These are phyloP conservation scores for Takifugu rubripes DNA, from an alignment of 2,797 vertebrate genomes.

Conservation along the genomic window DNA sequence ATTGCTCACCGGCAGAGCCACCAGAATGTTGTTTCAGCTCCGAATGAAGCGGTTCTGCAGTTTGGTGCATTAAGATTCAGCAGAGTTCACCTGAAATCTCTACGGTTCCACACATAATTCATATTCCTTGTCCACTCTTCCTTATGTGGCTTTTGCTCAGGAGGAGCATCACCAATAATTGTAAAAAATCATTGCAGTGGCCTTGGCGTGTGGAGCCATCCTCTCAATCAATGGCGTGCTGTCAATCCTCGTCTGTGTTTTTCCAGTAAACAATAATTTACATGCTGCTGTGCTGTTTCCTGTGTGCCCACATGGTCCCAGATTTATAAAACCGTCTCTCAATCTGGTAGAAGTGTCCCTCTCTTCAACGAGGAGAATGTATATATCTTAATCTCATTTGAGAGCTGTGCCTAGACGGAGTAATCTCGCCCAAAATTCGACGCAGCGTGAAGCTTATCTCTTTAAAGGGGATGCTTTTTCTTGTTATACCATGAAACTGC, in stretches of 20 bases:
- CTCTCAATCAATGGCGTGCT: conserved; percentile 71
- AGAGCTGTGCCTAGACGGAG: conserved; percentile 80
- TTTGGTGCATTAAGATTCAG: conserved; percentile 27
- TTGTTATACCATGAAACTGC: conserved; percentile 81
- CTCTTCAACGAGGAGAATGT: conserved; percentile 60
- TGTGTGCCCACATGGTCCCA: conserved; percentile 38
- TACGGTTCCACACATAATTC: conserved; percentile 20
- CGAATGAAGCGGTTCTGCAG: conserved; percentile 35
- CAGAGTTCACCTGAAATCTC: conserved; percentile 37
- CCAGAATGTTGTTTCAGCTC: conserved; percentile 43
- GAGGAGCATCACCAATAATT: conserved; percentile 59
- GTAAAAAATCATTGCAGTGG: conserved; percentile 63
- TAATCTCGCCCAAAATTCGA: conserved; percentile 77
- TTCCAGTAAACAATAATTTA: conserved; percentile 70
- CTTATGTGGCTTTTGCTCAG: conserved; percentile 45
- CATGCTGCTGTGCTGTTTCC: conserved; percentile 64
- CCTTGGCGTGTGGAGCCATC: conserved; percentile 68
- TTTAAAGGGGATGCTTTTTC: conserved; percentile 79
- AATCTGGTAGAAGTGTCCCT: conserved; percentile 61
- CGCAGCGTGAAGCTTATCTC: conserved; percentile 80
- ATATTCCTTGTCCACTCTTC: conserved; percentile 36
- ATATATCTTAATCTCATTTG: conserved; percentile 79
- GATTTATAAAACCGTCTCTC: conserved; percentile 45
- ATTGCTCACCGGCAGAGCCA: conserved; percentile 46
- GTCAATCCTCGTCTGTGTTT: conserved; percentile 47